phyloP scores from a whole-genome alignment of 2,797 vertebrate species.

The Momotus momota region DNA sequence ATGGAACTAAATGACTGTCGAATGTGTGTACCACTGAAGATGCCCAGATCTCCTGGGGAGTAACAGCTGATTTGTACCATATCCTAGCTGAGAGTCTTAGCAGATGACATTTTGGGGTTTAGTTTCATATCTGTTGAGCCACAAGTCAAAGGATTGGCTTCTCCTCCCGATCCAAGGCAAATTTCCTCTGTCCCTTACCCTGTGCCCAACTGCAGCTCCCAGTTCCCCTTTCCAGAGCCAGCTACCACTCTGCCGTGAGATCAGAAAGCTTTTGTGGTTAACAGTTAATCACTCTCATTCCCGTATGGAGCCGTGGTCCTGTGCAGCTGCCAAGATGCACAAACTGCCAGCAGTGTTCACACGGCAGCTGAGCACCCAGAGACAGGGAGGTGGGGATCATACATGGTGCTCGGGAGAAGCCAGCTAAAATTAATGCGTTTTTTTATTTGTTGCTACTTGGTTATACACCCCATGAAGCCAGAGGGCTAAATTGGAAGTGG shows the following conservation, averaged over 20 bases:
- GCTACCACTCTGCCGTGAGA: not conserved
- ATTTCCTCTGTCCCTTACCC: not conserved
- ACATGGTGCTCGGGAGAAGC: not conserved
- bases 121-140: not conserved
- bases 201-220: accelerated
- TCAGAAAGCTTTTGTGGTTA: constrained; percentile 25
- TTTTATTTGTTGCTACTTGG: not conserved
- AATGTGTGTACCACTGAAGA: not conserved
- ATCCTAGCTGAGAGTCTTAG: not conserved
- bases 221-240: not conserved
- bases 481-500: constrained; percentile 4
- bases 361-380: not conserved
- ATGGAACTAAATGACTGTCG: not conserved
- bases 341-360: not conserved
- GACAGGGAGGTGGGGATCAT: not conserved
- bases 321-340: not conserved
- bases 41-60: not conserved
- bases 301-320: accelerated
- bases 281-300: constrained; percentile 6
- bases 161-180: not conserved
- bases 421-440: not conserved
- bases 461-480: not conserved
- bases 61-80: not conserved
- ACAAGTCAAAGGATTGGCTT: not conserved
- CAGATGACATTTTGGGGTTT: not conserved